Percentiles rank a stretch among this genome's conserved stretches.
Evolutionary conservation across 2,888 invertebrate species (phyloP).

Genomic region (Tinea pellionella): DNA sequence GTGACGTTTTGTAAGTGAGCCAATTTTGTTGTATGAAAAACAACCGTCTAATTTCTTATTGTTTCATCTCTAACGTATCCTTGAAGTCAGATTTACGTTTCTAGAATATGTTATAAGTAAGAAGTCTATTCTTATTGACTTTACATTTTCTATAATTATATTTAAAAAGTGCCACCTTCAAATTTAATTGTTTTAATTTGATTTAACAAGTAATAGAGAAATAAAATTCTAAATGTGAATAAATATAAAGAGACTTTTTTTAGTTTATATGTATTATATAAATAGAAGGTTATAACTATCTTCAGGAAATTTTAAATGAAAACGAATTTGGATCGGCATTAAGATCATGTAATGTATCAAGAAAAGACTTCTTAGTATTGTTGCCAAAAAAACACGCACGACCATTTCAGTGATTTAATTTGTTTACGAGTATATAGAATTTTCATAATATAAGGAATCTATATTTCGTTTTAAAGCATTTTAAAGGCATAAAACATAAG

Average conservation of each 20-base stretch:
- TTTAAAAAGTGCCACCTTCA: too few relatives aligned
- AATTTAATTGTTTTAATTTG: too few relatives aligned
- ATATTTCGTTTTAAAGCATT: neutral
- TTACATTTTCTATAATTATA: too few relatives aligned
- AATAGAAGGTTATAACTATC: too few relatives aligned
- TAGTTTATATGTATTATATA: too few relatives aligned
- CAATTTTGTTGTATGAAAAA: neutral
- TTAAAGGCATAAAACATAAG: too few relatives aligned
- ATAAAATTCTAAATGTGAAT: too few relatives aligned
- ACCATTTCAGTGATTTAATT: conserved; percentile 1
- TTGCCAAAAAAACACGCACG: conserved; percentile 7
- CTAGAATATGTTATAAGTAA: neutral
- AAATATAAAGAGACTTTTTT: too few relatives aligned
- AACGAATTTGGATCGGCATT: neutral
- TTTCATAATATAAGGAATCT: neutral
- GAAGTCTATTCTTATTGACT: neutral
- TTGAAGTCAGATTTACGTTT: conserved; percentile 8
- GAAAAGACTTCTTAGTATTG: neutral
- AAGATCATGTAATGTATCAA: neutral
- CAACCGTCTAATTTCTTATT: neutral
- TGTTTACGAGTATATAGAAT: neutral
- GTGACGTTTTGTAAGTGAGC: conserved; percentile 7
- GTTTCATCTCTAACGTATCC: neutral
- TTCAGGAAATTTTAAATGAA: too few relatives aligned
- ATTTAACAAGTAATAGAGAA: too few relatives aligned